Evolutionary conservation across 2,113 vertebrate genomes (phyloP), one percentile per base, ranked within the genome.

Genomic region (Equus przewalskii): DNA sequence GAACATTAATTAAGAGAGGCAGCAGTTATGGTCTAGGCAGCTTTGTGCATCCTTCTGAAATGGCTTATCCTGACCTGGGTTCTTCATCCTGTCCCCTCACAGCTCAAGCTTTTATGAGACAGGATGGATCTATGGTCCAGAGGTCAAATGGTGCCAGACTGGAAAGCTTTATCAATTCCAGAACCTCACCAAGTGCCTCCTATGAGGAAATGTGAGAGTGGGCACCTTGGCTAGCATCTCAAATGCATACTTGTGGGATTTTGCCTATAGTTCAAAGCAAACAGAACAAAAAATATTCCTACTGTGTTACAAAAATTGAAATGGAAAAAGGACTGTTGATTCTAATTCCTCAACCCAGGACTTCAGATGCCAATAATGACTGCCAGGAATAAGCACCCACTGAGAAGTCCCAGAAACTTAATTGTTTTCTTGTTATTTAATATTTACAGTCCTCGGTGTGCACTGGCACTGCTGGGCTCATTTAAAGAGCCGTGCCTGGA

Each of bases 371-470:
- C 76, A 54, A 46, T 97, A 94, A 60, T 73, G 36, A 94, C 54
- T 19, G 19, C 56, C 67, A 92, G 82, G 70, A 93, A 87, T 75
- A 75, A 94, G 80, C 56, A 87, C 67, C 97, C 85, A 44, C 46
- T 19, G 86, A 83, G 76, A 65, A 14, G 79, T 76, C 56, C 70
- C 65, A 81, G 91, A 94, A 97, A 89, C 14, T 12, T 67, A 81
- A 89, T 86, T 92, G 36, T 51, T 90, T 86, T 81, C 94, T 95
- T 78, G 46, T 93, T 95, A 69, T 30, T 97, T 88, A 80, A 41
- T 72, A 85, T 94, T 83, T 67, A 92, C 2, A 30, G 26, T 14
- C n/a, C 67, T 92, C 44, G 16, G 28, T 62, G 36, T 41, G 12
- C 10, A 0, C 1, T 6, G 11, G 33, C 33, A 36, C 44, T 49